Conservation (phyloP, 2,797 vertebrate species). For the Neopelma chrysocephalum region DNA sequence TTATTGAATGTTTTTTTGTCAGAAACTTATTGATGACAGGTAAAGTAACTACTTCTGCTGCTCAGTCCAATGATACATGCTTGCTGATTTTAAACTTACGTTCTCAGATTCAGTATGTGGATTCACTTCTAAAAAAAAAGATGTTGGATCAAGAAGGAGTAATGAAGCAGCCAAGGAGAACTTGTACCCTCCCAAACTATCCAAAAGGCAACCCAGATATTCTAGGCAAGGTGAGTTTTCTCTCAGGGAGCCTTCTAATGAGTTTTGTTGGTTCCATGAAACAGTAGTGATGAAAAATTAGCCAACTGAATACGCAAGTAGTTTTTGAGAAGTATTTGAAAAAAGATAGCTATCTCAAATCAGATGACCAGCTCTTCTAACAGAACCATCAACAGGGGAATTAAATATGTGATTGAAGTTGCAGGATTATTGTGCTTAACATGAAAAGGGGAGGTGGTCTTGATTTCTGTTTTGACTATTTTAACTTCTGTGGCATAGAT, state of each 20-base stretch:
- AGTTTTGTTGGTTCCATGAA: not conserved
- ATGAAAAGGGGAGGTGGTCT: not conserved
- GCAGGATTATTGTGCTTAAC: not conserved
- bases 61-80: not conserved
- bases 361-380: not conserved
- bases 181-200: slow-evolving; percentile 76
- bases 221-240: slow-evolving; percentile 87
- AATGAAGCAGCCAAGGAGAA: slow-evolving; percentile 74
- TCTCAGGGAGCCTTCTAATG: not conserved
- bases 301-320: not conserved
- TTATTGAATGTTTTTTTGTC: not conserved
- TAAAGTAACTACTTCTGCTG: not conserved
- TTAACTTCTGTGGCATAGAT: slow-evolving; percentile 78
- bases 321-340: not conserved
- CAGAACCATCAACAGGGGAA: not conserved
- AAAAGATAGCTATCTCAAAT: not conserved
- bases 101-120: slow-evolving; percentile 77
- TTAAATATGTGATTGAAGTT: not conserved
- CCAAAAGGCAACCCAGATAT: slow-evolving; percentile 80
- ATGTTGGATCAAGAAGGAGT: slow-evolving; percentile 67
- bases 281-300: not conserved
- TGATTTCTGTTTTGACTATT: not conserved
- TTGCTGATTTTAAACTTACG: slow-evolving; percentile 38
- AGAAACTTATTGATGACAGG: not conserved
- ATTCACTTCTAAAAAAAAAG: slow-evolving; percentile 74